Evolutionary conservation across 2,113 vertebrate species (phyloP).

Genomic region (Montifringilla adamsi): DNA sequence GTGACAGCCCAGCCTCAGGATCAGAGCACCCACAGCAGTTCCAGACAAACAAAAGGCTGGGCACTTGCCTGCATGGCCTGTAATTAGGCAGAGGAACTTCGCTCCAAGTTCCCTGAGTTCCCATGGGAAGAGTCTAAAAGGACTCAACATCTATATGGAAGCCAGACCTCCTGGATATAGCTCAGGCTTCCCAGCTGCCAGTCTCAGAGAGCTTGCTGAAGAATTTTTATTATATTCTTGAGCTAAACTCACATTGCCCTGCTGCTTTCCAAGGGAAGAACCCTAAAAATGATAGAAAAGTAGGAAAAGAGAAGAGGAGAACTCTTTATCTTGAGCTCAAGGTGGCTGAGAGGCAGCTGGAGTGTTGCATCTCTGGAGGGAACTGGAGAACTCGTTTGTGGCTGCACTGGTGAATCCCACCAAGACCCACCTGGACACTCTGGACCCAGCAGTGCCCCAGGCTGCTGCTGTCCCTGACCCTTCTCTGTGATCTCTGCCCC

Average conservation of each 20-base stretch:
- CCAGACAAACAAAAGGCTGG: neutral
- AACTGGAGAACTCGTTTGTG: neutral
- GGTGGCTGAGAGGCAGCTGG: neutral
- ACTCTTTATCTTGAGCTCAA: neutral
- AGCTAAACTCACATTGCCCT: neutral
- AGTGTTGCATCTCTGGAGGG: neutral
- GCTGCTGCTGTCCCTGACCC: neutral
- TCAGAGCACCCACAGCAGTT: neutral
- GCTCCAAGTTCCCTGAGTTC: neutral
- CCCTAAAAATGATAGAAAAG: neutral
- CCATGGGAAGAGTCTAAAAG: neutral
- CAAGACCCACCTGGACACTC: neutral
- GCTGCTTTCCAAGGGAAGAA: neutral
- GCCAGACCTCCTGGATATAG: neutral
- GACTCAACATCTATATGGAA: neutral
- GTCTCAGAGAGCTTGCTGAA: neutral
- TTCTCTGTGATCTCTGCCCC: neutral
- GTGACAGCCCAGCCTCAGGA: neutral
- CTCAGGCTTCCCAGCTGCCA: neutral
- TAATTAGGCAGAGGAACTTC: neutral
- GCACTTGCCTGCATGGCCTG: accelerated
- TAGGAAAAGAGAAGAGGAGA: neutral
- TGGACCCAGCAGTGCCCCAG: neutral
- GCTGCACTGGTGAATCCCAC: neutral
- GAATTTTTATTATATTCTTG: neutral